Base-by-base conservation (phyloP, 2,888 invertebrate species). In the Heliconius charithonia region DNA sequence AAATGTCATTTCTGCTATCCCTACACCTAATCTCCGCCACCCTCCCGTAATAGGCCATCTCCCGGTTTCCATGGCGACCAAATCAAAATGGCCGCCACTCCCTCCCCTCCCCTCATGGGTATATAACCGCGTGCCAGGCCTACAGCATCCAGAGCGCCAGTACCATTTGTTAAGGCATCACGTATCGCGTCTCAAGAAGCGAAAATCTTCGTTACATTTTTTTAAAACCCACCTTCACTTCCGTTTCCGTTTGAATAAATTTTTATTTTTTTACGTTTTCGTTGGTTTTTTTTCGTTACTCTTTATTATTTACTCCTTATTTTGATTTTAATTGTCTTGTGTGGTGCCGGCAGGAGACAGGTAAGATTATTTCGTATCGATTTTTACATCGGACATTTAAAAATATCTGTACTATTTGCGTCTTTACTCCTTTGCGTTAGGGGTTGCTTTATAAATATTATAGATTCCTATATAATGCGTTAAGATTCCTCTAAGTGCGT, bases 11-110 rank as follows among this genome's bases (percentile, higher is more conserved):
- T 84, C 75, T 93, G 91, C 91, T 89, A 85, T 87, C 93, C 82
- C 84, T 94, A 93, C 93, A 81, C 89, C 92, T 95, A 94, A 95
- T 94, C 94, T 94, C 89, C 91, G 86, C 94, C 93, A 93, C 94
- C 94, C 93, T 92, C 90, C 89, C 89, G 90, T 95, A 95, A 95
- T 95, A 94, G 94, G 94, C 94, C 94, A 94, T 95, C 94, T 95
- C 94, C 94, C 91, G 87, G 92, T 94, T 85, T 83, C 93, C 84
- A 93, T 94, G 85, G 92, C 83, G 88, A 94, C 93, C 85, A 86
- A 69, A 85, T 85, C 92, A 94, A 95, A 92, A 94, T 94, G 94
- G 94, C 94, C 89, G 94, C 87, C 86, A 83, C 78, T 82, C 86
- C 88, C 89, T 89, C 85, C 88, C 84, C 88, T 85, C 87, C 85